Conservation (phyloP, 2,797 vertebrate genomes). For the Notolepis coatsorum region DNA sequence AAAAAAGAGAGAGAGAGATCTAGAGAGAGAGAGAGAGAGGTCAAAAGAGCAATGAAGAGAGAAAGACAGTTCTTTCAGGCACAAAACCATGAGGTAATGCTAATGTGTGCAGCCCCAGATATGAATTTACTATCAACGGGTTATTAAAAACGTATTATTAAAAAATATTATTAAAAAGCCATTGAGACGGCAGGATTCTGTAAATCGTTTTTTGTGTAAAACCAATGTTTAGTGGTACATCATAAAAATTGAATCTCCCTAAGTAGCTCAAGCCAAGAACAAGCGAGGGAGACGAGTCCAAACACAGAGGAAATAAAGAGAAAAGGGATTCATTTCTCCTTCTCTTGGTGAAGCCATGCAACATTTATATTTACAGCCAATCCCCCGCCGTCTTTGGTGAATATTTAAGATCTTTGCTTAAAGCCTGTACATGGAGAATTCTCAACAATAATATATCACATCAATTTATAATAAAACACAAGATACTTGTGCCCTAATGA, state of each 20-base stretch:
- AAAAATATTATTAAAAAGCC: too few relatives aligned
- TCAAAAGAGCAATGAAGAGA: slow-evolving; percentile 38
- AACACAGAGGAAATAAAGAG: slow-evolving; percentile 25
- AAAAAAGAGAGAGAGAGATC: too few relatives aligned
- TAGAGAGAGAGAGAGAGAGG: too few relatives aligned
- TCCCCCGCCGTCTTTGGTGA: slow-evolving; percentile 46
- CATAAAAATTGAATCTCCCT: slow-evolving; percentile 36
- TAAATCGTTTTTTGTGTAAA: slow-evolving; percentile 3
- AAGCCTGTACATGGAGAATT: slow-evolving; percentile 48
- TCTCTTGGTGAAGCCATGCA: slow-evolving; percentile 51
- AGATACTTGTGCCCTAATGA: too few relatives aligned
- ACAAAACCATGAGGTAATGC: background rate
- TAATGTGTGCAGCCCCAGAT: too few relatives aligned
- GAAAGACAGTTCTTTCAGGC: background rate
- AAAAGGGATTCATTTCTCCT: slow-evolving; percentile 43
- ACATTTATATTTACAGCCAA: slow-evolving; percentile 59
- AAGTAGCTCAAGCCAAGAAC: slow-evolving; percentile 19
- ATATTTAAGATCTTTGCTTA: slow-evolving; percentile 53
- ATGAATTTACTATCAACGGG: background rate
- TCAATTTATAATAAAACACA: too few relatives aligned
- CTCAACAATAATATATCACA: too few relatives aligned
- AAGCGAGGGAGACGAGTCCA: slow-evolving; percentile 8
- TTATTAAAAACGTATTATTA: slow-evolving; percentile 1
- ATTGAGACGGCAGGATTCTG: background rate
- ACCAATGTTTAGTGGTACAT: slow-evolving; percentile 22